Evolutionary conservation across 2,113 vertebrate genomes (phyloP).

Genomic region (Rallus limicola): DNA sequence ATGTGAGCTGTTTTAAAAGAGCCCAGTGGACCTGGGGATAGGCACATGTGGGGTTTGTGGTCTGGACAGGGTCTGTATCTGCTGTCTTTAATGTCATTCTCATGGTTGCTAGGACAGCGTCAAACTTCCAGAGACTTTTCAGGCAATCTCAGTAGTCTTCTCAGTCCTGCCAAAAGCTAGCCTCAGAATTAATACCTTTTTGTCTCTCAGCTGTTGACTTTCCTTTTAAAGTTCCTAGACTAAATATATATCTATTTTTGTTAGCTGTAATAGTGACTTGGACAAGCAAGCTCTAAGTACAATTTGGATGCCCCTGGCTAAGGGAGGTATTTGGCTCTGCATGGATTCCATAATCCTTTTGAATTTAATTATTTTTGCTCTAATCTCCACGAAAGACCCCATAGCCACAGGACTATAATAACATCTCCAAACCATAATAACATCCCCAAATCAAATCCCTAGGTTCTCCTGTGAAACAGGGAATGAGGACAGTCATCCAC

Average conservation of each 20-base stretch:
- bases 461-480: not conserved
- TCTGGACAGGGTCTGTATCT: constrained; percentile 32
- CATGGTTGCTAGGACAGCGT: not conserved
- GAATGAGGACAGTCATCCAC: not conserved
- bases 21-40: constrained; percentile 2
- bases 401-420: not conserved
- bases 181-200: constrained; percentile 49
- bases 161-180: constrained; percentile 30
- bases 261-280: not conserved
- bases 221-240: constrained; percentile 27
- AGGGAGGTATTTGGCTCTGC: not conserved
- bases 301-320: not conserved
- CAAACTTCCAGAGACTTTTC: constrained; percentile 27
- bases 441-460: not conserved
- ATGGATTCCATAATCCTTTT: constrained; percentile 11
- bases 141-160: constrained; percentile 44
- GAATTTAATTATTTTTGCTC: constrained; percentile 5
- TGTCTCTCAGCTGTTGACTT: constrained; percentile 17
- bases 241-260: constrained; percentile 29
- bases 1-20: constrained; percentile 49
- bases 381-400: not conserved
- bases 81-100: constrained; percentile 52
- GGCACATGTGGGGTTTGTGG: constrained; percentile 37
- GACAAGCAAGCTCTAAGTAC: not conserved
- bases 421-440: not conserved